Evolutionary conservation across 2,797 vertebrate genomes (phyloP).

Genomic region (Enteromius viviparus): DNA sequence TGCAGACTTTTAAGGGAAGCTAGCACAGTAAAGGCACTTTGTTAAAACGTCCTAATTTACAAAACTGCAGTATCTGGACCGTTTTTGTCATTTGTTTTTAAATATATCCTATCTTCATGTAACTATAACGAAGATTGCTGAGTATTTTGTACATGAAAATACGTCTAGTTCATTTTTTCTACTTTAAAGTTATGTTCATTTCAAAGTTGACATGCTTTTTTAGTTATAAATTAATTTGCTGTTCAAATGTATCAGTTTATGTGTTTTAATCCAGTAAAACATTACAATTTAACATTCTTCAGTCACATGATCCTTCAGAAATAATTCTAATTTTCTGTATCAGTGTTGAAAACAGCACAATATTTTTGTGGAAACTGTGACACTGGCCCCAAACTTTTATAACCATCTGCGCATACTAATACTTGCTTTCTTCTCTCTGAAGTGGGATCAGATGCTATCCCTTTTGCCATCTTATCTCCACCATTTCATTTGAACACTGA

Average conservation of each 20-base stretch:
- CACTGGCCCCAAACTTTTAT: neutral
- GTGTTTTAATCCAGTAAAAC: neutral
- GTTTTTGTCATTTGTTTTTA: neutral
- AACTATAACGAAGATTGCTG: neutral
- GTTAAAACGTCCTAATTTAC: neutral
- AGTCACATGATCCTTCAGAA: neutral
- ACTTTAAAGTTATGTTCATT: neutral
- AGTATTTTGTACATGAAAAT: neutral
- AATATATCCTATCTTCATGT: neutral
- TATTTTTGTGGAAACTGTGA: neutral
- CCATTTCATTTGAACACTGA: conserved; percentile 76
- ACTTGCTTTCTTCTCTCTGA: neutral
- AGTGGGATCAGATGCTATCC: conserved; percentile 34
- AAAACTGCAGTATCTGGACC: neutral
- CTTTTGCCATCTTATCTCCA: conserved; percentile 69
- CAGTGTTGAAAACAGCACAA: neutral
- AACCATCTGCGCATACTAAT: neutral
- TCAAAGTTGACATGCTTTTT: neutral
- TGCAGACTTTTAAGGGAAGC: conserved; percentile 5
- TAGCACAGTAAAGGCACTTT: neutral
- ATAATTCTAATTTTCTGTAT: neutral
- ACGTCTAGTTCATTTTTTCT: neutral
- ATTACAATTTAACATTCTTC: neutral
- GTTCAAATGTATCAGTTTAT: neutral
- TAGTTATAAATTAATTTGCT: neutral